These are phyloP conservation scores for Rattus norvegicus DNA, from an alignment of 2,113 vertebrate genomes.

Conservation along the genomic window GRCr8 NC_086020.1:198554501-198555000, in stretches of 20 bases:
- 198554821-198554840: conserved; percentile 19
- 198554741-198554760: neutral
- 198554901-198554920: too few species aligned
- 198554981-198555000: too few species aligned
- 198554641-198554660: neutral
- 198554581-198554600: neutral
- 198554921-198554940: too few species aligned
- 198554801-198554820: neutral
- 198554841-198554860: neutral
- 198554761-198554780: neutral
- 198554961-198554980: too few species aligned
- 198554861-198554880: neutral
- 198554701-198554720: neutral
- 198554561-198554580: neutral
- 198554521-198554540: neutral
- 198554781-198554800: neutral
- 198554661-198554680: neutral
- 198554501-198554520: neutral
- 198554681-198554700: neutral
- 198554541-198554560: neutral
- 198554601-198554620: neutral
- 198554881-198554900: too few species aligned
- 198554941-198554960: too few species aligned
- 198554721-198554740: neutral
- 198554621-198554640: neutral